Conservation (phyloP, 2,888 invertebrate genomes). For the Dolichopus griseipennis region DNA sequence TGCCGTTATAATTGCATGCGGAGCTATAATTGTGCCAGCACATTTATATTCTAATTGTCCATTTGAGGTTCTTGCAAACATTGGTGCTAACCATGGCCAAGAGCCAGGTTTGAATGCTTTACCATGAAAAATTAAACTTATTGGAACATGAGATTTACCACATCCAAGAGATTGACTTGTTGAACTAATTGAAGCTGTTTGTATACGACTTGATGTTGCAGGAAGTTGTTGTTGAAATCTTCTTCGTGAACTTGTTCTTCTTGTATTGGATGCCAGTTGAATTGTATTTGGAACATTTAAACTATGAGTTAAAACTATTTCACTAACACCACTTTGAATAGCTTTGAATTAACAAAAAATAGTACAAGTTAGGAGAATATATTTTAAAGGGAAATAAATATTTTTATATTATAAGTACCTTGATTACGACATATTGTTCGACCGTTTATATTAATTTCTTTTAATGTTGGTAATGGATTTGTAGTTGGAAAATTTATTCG, state of each 20-base stretch:
- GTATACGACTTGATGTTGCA: neutral
- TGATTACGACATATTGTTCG: constrained; percentile 47
- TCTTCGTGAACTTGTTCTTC: neutral
- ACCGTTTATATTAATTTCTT: constrained; percentile 49
- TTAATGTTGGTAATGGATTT: constrained; percentile 49
- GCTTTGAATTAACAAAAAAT: constrained; percentile 22
- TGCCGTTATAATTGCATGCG: constrained; percentile 26
- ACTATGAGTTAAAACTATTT: constrained; percentile 11
- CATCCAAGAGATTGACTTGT: constrained; percentile 18
- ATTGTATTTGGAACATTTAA: constrained; percentile 9
- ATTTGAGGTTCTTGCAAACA: constrained; percentile 44
- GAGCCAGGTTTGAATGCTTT: constrained; percentile 41
- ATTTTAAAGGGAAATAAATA: neutral
- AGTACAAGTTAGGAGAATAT: neutral
- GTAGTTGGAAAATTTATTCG: constrained; percentile 52
- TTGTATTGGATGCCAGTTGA: neutral
- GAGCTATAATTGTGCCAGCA: constrained; percentile 35
- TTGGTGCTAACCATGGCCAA: constrained; percentile 59
- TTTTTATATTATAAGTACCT: constrained; percentile 17
- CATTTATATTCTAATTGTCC: constrained; percentile 37
- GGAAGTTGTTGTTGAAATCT: neutral
- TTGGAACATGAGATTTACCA: constrained; percentile 26
- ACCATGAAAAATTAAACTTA: constrained; percentile 19
- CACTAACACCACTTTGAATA: constrained; percentile 23
- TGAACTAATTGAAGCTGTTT: constrained; percentile 11